Base-by-base conservation (phyloP, 2,888 invertebrate genomes). In the Mythimna albipuncta region DNA sequence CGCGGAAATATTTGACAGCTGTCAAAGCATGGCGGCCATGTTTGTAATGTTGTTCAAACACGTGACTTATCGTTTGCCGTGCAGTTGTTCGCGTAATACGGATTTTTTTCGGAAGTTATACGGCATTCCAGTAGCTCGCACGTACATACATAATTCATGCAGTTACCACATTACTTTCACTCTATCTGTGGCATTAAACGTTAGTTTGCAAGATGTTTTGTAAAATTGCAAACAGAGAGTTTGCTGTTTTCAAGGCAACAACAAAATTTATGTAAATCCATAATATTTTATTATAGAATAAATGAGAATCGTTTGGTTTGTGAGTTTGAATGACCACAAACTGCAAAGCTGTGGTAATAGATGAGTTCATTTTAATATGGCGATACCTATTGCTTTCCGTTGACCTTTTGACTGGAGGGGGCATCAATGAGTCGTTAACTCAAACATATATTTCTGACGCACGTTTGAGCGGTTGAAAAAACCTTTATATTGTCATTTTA, bases 81-180 rank as follows among this genome's bases (percentile, higher is more conserved):
- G 78, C 72, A 65, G 77, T 86, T 81, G 70, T 81, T 86, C 54
- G 81, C 81, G 85, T 85, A 86, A 81, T 86, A 81, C 75, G 63
- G 78, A 50, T 82, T 85, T 86, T 87, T 91, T 91, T 91, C 90
- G 91, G 91, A 89, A 90, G 88, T 85, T 74, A 80, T 68, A 85
- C 81, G 72, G 81, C 85, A 83, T 86, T 87, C 87, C 83, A 81
- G 80, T 75, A 74, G 84, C 77, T 85, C 65, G 80, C 75, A 82
- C 81, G 85, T 87, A 84, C 77, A 90, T 91, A 83, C 85, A 91
- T 92, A 85, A 92, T 92, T 88, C 89, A 91, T 90, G 75, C 65
- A 83, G 89, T 92, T 91, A 90, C 90, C 83, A 81, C 91, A 90
- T 89, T 89, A 87, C 92, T 92, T 92, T 92, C 92, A 89, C 92